Evolutionary conservation across 1,140 invertebrate genomes (phyloP).

Genomic region (Drosophila ficusphila): DNA sequence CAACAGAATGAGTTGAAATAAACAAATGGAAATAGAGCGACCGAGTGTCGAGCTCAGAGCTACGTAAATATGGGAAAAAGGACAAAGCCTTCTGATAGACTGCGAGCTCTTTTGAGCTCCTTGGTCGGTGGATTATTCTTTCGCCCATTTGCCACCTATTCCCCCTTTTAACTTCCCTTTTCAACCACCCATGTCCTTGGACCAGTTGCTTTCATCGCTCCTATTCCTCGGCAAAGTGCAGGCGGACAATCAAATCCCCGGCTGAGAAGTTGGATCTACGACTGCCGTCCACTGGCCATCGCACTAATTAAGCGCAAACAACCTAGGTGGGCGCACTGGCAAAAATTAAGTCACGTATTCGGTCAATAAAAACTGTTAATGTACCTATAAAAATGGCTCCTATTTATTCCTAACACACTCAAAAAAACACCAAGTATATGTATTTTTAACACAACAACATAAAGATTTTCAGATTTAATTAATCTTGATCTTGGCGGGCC

Average conservation of each 20-base stretch:
- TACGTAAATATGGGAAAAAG: slow-evolving; percentile 12
- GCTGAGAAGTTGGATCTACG: slow-evolving; percentile 9
- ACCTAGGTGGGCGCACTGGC: background rate
- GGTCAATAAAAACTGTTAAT: too few relatives aligned
- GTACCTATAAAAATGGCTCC: background rate
- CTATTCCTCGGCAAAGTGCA: background rate
- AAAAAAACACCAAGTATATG: too few relatives aligned
- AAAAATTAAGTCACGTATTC: background rate
- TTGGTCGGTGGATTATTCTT: slow-evolving; percentile 10
- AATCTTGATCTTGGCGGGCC: too few relatives aligned
- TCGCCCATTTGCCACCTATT: background rate
- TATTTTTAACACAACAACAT: too few relatives aligned
- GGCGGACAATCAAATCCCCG: slow-evolving; percentile 14
- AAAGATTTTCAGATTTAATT: too few relatives aligned
- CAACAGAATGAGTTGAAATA: slow-evolving; percentile 32
- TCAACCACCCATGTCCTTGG: slow-evolving; percentile 5
- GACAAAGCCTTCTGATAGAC: slow-evolving; percentile 29
- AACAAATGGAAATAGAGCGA: slow-evolving; percentile 31
- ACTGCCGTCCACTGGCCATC: slow-evolving; percentile 22
- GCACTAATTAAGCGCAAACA: slow-evolving; percentile 66
- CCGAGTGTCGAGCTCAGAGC: slow-evolving; percentile 15
- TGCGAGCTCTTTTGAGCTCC: slow-evolving; percentile 3
- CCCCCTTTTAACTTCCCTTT: too few relatives aligned
- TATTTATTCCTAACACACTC: too few relatives aligned
- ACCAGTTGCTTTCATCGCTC: background rate